phyloP scores from a whole-genome alignment of 1,140 invertebrate genomes.

The Spodoptera litura region DNA sequence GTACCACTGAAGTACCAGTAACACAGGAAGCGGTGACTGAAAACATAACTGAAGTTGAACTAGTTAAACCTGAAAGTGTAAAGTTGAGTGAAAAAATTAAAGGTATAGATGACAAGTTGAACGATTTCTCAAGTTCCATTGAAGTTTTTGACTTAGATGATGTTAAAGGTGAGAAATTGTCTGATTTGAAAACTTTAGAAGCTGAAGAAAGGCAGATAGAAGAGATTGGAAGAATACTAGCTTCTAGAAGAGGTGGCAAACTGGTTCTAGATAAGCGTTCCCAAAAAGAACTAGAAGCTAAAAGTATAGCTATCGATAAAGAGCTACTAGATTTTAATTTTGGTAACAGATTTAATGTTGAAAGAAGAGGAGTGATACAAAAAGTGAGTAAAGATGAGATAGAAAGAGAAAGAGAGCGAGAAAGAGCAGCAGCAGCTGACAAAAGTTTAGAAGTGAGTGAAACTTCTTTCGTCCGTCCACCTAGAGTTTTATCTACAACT shows the following conservation, averaged over 20 bases:
- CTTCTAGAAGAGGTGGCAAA: constrained; percentile 75
- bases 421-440: constrained; percentile 67
- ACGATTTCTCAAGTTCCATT: constrained; percentile 77
- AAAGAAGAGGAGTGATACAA: constrained; percentile 74
- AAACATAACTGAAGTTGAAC: constrained; percentile 57
- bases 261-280: constrained; percentile 78
- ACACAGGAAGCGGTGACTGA: constrained; percentile 45
- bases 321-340: constrained; percentile 76
- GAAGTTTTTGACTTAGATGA: constrained; percentile 84
- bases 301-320: constrained; percentile 75
- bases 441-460: constrained; percentile 81
- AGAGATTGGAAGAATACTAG: constrained; percentile 81
- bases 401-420: constrained; percentile 74
- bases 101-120: constrained; percentile 81
- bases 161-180: constrained; percentile 71
- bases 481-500: constrained; percentile 75
- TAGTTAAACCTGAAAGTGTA: constrained; percentile 53
- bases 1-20: constrained; percentile 53
- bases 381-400: constrained; percentile 80
- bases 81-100: constrained; percentile 65
- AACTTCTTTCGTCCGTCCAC: constrained; percentile 77
- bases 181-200: constrained; percentile 79
- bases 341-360: constrained; percentile 72
- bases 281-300: constrained; percentile 77
- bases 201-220: constrained; percentile 85